Evolutionary conservation across 2,888 invertebrate species (phyloP).

Genomic region (Prosopocoilus inquinatus): DNA sequence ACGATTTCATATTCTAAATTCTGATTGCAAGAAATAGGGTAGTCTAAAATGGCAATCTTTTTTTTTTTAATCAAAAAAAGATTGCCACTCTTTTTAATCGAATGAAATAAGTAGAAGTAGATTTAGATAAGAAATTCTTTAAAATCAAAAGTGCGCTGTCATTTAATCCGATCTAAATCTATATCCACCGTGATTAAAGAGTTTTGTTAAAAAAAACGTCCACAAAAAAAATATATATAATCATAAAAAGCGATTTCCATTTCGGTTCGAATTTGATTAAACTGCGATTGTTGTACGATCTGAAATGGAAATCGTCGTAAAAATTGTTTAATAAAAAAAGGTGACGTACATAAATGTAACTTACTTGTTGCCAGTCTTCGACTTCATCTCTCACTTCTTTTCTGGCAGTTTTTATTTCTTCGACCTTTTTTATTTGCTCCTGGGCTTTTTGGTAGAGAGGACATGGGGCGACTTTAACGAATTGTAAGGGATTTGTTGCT

Average conservation of each 20-base stretch:
- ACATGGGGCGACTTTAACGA: slow-evolving; percentile 86
- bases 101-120: too few relatives aligned
- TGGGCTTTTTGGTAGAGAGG: slow-evolving; percentile 81
- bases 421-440: slow-evolving; percentile 80
- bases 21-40: too few relatives aligned
- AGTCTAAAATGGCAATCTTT: too few relatives aligned
- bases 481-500: slow-evolving; percentile 83
- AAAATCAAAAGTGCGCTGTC: too few relatives aligned
- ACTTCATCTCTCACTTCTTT: slow-evolving; percentile 79
- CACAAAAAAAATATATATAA: too few relatives aligned
- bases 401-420: slow-evolving; percentile 80
- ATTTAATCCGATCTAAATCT: too few relatives aligned
- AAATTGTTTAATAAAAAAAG: slow-evolving; percentile 9
- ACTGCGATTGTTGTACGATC: background rate
- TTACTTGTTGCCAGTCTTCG: slow-evolving; percentile 91
- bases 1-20: too few relatives aligned
- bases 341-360: slow-evolving; percentile 38
- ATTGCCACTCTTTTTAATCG: too few relatives aligned
- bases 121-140: too few relatives aligned
- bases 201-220: too few relatives aligned
- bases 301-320: background rate
- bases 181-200: too few relatives aligned
- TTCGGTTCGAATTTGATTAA: background rate
- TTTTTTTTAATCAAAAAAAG: too few relatives aligned
- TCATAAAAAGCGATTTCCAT: background rate